Conservation (phyloP, 2,888 invertebrate species). For the Drosophila kokeensis region DNA sequence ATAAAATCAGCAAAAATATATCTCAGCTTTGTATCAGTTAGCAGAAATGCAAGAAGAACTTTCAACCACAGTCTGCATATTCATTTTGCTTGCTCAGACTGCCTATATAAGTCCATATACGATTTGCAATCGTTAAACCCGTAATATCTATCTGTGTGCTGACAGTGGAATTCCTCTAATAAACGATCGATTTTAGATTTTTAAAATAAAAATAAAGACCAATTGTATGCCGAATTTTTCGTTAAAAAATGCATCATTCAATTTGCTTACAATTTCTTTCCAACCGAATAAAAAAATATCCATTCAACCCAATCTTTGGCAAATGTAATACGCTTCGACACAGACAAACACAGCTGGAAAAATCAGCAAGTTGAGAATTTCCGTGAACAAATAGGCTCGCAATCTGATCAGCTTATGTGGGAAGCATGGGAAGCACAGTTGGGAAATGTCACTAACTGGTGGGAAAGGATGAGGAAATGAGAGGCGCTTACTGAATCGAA, state of each 20-base stretch:
- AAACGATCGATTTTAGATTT: neutral
- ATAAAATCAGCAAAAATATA: neutral
- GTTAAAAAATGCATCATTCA: constrained; percentile 9
- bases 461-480: constrained; percentile 3
- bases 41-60: neutral
- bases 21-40: neutral
- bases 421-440: constrained; percentile 26
- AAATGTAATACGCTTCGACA: constrained; percentile 44
- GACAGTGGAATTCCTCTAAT: neutral
- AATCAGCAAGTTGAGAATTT: constrained; percentile 26
- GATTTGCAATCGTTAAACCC: neutral
- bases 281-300: neutral
- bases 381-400: constrained; percentile 21
- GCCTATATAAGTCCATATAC: too few species aligned
- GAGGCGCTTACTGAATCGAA: constrained; percentile 67
- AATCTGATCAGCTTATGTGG: constrained; percentile 53
- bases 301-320: constrained; percentile 14
- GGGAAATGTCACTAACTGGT: constrained; percentile 17
- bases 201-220: neutral
- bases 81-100: neutral
- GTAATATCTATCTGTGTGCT: neutral
- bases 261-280: constrained; percentile 15
- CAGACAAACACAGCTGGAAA: constrained; percentile 18
- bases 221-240: neutral
- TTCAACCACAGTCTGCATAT: neutral